Evolutionary conservation across 2,888 invertebrate genomes (phyloP).

Genomic region (Rhingia campestris): DNA sequence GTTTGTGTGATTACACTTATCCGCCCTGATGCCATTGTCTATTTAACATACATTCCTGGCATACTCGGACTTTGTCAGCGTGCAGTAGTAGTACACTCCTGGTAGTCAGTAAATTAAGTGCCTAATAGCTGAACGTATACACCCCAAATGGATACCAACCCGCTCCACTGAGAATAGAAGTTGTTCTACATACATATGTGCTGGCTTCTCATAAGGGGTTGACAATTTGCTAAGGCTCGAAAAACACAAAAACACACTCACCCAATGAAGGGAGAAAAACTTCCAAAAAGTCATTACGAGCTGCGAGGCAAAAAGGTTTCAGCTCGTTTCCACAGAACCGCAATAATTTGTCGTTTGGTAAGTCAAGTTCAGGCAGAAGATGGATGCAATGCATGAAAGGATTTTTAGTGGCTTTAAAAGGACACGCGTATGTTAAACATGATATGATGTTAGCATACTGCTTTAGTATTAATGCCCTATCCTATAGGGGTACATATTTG

Average conservation of each 20-base stretch:
- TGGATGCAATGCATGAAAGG: constrained; percentile 7
- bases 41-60: constrained; percentile 68
- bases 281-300: background rate
- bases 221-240: constrained; percentile 16
- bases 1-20: constrained; percentile 5
- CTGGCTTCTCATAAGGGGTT: constrained; percentile 9
- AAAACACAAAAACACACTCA: background rate
- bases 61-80: constrained; percentile 63
- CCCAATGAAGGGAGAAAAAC: background rate
- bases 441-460: too few relatives aligned
- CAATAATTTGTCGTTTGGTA: constrained; percentile 17
- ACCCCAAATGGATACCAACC: constrained; percentile 6
- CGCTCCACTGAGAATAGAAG: background rate
- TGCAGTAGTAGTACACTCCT: background rate
- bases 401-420: constrained; percentile 7
- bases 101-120: constrained; percentile 42
- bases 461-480: too few relatives aligned
- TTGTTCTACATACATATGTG: background rate
- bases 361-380: constrained; percentile 29
- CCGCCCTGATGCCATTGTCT: constrained; percentile 40
- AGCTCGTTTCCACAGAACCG: background rate
- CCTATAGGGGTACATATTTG: too few relatives aligned
- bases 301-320: background rate
- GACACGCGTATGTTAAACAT: too few relatives aligned
- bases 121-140: constrained; percentile 28